Percentiles rank a stretch among this genome's conserved stretches.
phyloP scores from a whole-genome alignment of 2,797 vertebrate genomes.

The Gymnocypris eckloni region DNA sequence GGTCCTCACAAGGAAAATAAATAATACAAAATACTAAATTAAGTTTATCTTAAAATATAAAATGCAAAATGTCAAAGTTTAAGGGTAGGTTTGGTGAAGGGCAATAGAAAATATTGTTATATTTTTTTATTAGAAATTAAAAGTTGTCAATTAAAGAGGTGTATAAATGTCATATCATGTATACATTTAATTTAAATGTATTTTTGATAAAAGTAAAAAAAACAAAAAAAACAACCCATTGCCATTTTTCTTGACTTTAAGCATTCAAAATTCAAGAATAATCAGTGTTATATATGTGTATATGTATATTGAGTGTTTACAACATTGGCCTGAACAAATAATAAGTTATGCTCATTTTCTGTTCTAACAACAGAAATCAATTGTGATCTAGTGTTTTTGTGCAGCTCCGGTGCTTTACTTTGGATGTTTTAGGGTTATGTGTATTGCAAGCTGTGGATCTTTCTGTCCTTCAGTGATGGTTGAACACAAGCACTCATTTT shows the following conservation, averaged over 20 bases:
- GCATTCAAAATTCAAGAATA: neutral
- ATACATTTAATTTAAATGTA: no score
- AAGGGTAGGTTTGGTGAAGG: no score
- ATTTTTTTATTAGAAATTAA: no score
- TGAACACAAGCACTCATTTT: slow-evolving; percentile 29
- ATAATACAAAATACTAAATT: no score
- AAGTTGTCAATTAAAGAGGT: no score
- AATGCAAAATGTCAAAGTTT: no score
- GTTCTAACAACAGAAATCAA: neutral
- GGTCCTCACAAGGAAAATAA: no score
- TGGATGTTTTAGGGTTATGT: neutral
- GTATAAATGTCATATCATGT: no score
- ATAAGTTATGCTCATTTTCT: neutral
- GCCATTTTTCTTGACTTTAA: neutral
- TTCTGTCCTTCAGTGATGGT: slow-evolving; percentile 10
- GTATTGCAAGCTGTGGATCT: neutral
- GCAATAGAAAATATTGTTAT: no score
- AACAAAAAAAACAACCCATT: neutral
- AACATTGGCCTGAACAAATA: neutral
- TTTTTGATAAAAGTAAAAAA: neutral
- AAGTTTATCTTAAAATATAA: no score
- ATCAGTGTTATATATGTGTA: neutral
- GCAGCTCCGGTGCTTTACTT: neutral
- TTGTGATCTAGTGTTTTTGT: neutral
- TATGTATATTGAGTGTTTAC: neutral